Evolutionary conservation across 2,888 invertebrate genomes (phyloP).

Genomic region (Phengaris alcon): DNA sequence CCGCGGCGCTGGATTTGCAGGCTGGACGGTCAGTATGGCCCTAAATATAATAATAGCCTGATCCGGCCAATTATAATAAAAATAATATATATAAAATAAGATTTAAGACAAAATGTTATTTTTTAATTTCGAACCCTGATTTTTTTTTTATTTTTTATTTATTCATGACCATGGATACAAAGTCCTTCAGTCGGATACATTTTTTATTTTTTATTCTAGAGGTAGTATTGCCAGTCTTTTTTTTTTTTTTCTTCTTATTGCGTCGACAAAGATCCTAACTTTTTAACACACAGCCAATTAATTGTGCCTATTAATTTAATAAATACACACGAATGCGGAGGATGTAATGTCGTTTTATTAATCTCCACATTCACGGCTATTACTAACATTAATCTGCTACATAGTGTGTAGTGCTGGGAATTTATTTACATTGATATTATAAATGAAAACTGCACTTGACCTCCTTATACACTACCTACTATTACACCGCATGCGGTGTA

Average conservation of each 20-base stretch:
- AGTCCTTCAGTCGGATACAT: too few relatives aligned
- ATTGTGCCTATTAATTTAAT: slow-evolving; percentile 8
- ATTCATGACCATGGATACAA: too few relatives aligned
- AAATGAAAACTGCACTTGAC: slow-evolving; percentile 12
- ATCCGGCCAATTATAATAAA: too few relatives aligned
- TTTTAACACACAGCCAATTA: not conserved
- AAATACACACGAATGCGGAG: not conserved
- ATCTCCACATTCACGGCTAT: slow-evolving; percentile 14
- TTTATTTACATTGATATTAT: slow-evolving; percentile 18
- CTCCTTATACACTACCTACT: not conserved
- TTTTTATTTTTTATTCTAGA: not conserved
- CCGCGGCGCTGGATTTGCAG: too few relatives aligned
- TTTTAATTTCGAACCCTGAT: not conserved
- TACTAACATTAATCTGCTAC: slow-evolving; percentile 18
- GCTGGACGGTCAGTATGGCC: too few relatives aligned
- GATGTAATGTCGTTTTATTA: slow-evolving; percentile 13
- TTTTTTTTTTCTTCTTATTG: not conserved
- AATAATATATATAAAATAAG: too few relatives aligned
- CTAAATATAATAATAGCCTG: too few relatives aligned
- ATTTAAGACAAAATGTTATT: not conserved
- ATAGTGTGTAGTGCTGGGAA: not conserved
- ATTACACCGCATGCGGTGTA: not conserved
- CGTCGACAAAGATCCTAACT: not conserved
- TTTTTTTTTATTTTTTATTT: slow-evolving; percentile 7
- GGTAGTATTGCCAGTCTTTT: not conserved